Percentiles rank a stretch among this genome's conserved stretches.
Evolutionary conservation across 1,140 invertebrate species (phyloP).

Genomic region (Hycleus cichorii): DNA sequence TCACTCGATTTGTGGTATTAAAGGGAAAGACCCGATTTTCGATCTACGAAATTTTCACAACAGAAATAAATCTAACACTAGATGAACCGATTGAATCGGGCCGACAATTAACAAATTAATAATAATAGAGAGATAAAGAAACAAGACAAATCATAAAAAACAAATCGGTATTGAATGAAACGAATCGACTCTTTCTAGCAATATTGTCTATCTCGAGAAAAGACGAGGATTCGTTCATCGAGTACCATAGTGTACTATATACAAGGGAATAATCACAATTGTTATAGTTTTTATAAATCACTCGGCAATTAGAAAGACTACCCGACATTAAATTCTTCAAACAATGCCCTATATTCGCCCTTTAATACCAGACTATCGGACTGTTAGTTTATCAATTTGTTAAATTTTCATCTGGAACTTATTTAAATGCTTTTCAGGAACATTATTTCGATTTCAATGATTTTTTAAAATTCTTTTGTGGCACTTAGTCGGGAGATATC

Average conservation of each 20-base stretch:
- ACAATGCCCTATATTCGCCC: constrained; percentile 31
- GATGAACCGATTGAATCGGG: too few relatives aligned
- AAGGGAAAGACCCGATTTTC: constrained; percentile 36
- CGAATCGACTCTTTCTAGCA: too few relatives aligned
- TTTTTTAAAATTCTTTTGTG: constrained; percentile 22
- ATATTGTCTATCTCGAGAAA: too few relatives aligned
- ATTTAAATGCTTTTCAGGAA: constrained; percentile 39
- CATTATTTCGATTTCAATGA: constrained; percentile 32
- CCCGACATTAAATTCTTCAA: constrained; percentile 33
- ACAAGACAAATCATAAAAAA: too few relatives aligned
- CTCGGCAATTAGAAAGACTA: constrained; percentile 29
- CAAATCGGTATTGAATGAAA: too few relatives aligned
- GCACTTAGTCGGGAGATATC: constrained; percentile 39
- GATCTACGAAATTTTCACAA: constrained; percentile 19
- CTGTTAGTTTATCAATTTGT: neutral
- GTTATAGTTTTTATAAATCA: constrained; percentile 10
- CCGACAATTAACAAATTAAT: too few relatives aligned
- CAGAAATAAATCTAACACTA: too few relatives aligned
- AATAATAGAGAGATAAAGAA: too few relatives aligned
- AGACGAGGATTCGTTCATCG: too few relatives aligned
- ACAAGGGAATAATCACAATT: neutral
- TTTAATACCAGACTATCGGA: constrained; percentile 36
- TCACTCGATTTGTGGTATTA: constrained; percentile 39
- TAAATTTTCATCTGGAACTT: constrained; percentile 15
- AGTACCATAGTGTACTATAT: too few relatives aligned